phyloP scores from a whole-genome alignment of 1,140 invertebrate species.

The Galleria mellonella region DNA sequence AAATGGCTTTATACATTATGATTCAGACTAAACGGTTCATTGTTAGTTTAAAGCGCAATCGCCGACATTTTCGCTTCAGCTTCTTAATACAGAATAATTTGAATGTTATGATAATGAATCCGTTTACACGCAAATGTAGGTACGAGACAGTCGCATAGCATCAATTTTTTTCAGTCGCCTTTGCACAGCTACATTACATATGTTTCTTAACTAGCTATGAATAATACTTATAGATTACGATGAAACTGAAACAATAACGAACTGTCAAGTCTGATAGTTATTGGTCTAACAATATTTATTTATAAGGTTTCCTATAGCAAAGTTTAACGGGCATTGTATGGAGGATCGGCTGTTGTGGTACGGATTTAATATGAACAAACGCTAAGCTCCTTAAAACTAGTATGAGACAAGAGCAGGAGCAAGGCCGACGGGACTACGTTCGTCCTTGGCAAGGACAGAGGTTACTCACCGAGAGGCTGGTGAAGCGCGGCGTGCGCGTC shows the following conservation, averaged over 20 bases:
- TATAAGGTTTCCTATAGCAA: slow-evolving; percentile 18
- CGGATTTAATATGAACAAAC: slow-evolving; percentile 9
- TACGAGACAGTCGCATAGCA: slow-evolving; percentile 2
- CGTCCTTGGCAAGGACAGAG: slow-evolving; percentile 72
- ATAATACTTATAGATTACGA: not conserved
- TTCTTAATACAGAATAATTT: not conserved
- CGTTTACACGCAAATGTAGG: not conserved
- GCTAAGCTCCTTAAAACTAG: slow-evolving; percentile 14
- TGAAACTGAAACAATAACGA: not conserved
- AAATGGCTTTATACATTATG: slow-evolving; percentile 12
- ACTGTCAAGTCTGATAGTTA: not conserved
- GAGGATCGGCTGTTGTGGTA: not conserved
- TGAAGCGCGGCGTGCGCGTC: slow-evolving; percentile 86
- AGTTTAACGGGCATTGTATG: slow-evolving; percentile 12
- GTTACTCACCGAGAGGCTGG: slow-evolving; percentile 82
- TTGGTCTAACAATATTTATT: not conserved
- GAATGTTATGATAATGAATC: slow-evolving; percentile 3
- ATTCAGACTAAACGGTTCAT: slow-evolving; percentile 12
- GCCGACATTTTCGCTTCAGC: slow-evolving; percentile 18
- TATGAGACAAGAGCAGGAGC: slow-evolving; percentile 22
- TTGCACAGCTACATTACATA: not conserved
- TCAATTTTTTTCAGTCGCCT: not conserved
- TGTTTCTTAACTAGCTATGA: not conserved
- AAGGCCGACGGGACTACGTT: slow-evolving; percentile 81
- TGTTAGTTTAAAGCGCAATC: slow-evolving; percentile 9